Evolutionary conservation across 2,888 invertebrate species (phyloP).

Genomic region (Thereva nobilitata): DNA sequence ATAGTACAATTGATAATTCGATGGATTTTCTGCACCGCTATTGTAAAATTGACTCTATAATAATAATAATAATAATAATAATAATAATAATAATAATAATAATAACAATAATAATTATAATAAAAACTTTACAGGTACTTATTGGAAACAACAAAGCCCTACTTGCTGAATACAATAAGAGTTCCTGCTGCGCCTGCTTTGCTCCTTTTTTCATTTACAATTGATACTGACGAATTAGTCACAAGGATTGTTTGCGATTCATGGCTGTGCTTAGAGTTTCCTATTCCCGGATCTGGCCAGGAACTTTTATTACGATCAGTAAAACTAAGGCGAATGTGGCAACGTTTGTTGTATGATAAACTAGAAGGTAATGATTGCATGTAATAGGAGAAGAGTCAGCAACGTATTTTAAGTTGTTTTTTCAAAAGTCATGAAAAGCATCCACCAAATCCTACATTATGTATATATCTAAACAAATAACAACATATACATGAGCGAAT

Average conservation of each 20-base stretch:
- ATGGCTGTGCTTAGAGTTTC: slow-evolving; percentile 82
- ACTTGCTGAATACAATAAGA: slow-evolving; percentile 86
- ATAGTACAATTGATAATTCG: no score
- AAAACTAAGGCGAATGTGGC: slow-evolving; percentile 78
- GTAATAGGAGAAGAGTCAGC: background rate
- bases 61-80: no score
- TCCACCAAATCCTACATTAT: no score
- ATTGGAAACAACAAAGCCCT: slow-evolving; percentile 92
- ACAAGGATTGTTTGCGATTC: slow-evolving; percentile 71
- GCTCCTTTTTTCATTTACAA: slow-evolving; percentile 77
- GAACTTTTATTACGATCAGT: slow-evolving; percentile 71
- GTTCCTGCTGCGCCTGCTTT: slow-evolving; percentile 91
- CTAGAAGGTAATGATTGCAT: slow-evolving; percentile 64
- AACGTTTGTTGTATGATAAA: slow-evolving; percentile 71
- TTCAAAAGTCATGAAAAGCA: no score
- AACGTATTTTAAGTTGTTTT: no score
- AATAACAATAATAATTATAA: no score
- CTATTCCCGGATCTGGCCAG: slow-evolving; percentile 76
- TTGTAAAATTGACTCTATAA: no score
- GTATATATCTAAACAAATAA: no score
- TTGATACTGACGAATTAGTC: slow-evolving; percentile 83
- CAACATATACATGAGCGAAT: no score
- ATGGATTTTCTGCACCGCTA: no score
- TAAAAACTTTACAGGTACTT: slow-evolving; percentile 62
- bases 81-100: no score